phyloP scores from a whole-genome alignment of 2,888 invertebrate genomes.

The Melieria picta region DNA sequence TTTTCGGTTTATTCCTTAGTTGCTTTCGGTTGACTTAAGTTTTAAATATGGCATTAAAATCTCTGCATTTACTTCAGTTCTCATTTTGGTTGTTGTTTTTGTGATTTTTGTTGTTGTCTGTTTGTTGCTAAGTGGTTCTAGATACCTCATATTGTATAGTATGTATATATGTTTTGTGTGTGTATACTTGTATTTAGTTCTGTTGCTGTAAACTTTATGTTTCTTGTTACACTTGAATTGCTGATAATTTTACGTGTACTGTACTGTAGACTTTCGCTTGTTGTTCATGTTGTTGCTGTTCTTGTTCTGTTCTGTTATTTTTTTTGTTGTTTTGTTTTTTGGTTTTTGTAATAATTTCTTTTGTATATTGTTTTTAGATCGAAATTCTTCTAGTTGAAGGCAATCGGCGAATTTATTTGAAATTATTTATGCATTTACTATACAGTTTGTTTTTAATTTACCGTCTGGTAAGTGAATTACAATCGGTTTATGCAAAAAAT shows the following conservation, averaged over 20 bases:
- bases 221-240: slow-evolving; percentile 17
- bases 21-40: slow-evolving; percentile 33
- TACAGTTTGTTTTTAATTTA: slow-evolving; percentile 47
- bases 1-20: slow-evolving; percentile 20
- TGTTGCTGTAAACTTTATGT: slow-evolving; percentile 22
- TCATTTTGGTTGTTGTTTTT: slow-evolving; percentile 44
- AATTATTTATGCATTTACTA: slow-evolving; percentile 61
- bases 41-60: slow-evolving; percentile 50
- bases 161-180: slow-evolving; percentile 21
- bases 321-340: slow-evolving; percentile 39
- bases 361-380: slow-evolving; percentile 56
- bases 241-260: slow-evolving; percentile 23
- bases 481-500: no score
- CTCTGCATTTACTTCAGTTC: slow-evolving; percentile 62
- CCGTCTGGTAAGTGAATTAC: no score
- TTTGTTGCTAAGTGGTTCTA: slow-evolving; percentile 35
- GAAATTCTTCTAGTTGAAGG: slow-evolving; percentile 67
- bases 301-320: slow-evolving; percentile 26
- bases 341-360: slow-evolving; percentile 37
- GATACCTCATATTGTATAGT: slow-evolving; percentile 16
- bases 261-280: slow-evolving; percentile 30
- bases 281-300: slow-evolving; percentile 36
- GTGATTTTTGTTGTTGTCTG: slow-evolving; percentile 35
- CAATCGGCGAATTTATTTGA: slow-evolving; percentile 67
- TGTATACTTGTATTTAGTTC: slow-evolving; percentile 16